Evolutionary conservation across 2,888 invertebrate genomes (phyloP).

Genomic region (Sarcophaga subvicina): DNA sequence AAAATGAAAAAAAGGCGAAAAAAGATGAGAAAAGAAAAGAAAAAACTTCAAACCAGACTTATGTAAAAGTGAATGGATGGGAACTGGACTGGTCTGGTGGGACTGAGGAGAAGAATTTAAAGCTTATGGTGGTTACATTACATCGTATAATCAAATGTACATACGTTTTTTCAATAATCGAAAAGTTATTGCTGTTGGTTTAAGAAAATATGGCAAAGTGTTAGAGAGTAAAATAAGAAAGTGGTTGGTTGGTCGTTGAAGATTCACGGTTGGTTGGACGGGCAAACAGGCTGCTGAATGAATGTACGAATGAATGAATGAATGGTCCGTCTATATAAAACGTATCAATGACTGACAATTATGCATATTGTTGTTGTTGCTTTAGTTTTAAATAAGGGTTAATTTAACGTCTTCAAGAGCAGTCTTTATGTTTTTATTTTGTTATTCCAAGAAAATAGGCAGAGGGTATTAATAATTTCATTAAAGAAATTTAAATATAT

Average conservation of each 20-base stretch:
- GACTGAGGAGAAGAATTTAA: background rate
- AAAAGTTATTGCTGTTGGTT: conserved; percentile 23
- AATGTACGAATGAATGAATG: conserved; percentile 26
- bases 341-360: too few species aligned
- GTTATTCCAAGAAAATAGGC: background rate
- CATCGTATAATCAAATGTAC: background rate
- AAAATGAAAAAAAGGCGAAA: conserved; percentile 7
- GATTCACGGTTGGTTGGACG: background rate
- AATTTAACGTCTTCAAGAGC: conserved; percentile 34
- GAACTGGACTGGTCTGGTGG: conserved; percentile 56
- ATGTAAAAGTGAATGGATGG: conserved; percentile 68
- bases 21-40: background rate
- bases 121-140: background rate
- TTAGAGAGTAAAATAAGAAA: conserved; percentile 12
- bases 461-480: too few species aligned
- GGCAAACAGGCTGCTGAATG: background rate
- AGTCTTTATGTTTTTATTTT: background rate
- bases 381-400: conserved; percentile 42
- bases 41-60: conserved; percentile 25
- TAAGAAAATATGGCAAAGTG: conserved; percentile 49
- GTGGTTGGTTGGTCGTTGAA: background rate
- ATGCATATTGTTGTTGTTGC: too few species aligned
- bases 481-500: too few species aligned
- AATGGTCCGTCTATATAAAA: conserved; percentile 2
- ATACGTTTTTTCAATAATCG: conserved; percentile 64